Conservation (phyloP, 2,888 invertebrate genomes). For the Aphrophora alni region DNA sequence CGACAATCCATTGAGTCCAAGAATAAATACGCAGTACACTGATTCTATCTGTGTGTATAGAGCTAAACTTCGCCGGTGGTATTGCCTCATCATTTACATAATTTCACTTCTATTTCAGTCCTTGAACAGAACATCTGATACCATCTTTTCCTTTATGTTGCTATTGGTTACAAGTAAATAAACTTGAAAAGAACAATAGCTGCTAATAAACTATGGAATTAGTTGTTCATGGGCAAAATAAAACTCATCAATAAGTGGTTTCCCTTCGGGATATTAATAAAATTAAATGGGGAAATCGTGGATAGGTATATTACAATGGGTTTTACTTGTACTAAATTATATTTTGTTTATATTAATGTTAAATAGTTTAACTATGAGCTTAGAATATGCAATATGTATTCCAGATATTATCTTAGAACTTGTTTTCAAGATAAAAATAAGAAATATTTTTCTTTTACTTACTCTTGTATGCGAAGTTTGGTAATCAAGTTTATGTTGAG, state of each 20-base stretch:
- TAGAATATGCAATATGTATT: no score
- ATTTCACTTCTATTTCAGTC: background rate
- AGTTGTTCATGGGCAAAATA: background rate
- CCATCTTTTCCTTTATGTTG: background rate
- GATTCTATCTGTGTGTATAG: background rate
- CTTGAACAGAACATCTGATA: background rate
- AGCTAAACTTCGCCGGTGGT: background rate
- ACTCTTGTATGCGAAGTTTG: no score
- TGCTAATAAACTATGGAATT: background rate
- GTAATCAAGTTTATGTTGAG: no score
- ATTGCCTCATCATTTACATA: background rate
- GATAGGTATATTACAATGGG: background rate
- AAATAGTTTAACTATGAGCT: no score
- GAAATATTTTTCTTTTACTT: no score
- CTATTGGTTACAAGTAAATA: slow-evolving; percentile 9
- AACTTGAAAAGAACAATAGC: background rate
- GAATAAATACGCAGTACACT: no score
- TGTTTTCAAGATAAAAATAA: no score
- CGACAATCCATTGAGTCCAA: background rate
- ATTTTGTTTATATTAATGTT: no score
- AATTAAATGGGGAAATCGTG: background rate
- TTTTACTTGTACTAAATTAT: no score
- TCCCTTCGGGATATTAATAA: background rate
- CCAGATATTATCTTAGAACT: no score
- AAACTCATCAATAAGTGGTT: background rate